Percentiles rank a stretch among this genome's conserved stretches.
Evolutionary conservation across 2,888 invertebrate species (phyloP).

Genomic region (Pseudanteris insignis): DNA sequence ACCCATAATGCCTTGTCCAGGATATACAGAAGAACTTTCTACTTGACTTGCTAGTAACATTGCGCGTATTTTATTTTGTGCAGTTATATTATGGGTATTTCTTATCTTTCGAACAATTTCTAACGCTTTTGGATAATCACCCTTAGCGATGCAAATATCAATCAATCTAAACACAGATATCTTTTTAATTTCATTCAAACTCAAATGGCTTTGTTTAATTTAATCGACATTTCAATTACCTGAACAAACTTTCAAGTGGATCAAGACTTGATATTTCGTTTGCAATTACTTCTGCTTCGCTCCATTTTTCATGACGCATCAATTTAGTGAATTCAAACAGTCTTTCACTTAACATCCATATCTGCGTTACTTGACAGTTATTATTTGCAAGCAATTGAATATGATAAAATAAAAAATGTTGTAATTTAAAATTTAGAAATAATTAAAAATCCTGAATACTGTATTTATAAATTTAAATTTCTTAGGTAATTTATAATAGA

Average conservation of each 20-base stretch:
- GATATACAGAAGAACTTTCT: slow-evolving; percentile 69
- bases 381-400: too few relatives aligned
- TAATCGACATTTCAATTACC: slow-evolving; percentile 52
- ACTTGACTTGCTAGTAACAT: slow-evolving; percentile 77
- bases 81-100: slow-evolving; percentile 48
- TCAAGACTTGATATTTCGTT: slow-evolving; percentile 67
- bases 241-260: slow-evolving; percentile 67
- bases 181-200: not conserved
- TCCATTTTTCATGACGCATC: slow-evolving; percentile 67
- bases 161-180: slow-evolving; percentile 52
- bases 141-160: slow-evolving; percentile 64
- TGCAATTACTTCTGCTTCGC: slow-evolving; percentile 68
- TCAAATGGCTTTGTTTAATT: not conserved
- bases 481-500: too few relatives aligned
- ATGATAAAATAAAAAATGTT: not conserved
- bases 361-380: too few relatives aligned
- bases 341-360: slow-evolving; percentile 77
- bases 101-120: slow-evolving; percentile 53
- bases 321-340: slow-evolving; percentile 68
- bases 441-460: too few relatives aligned
- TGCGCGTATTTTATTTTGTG: slow-evolving; percentile 70
- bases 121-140: slow-evolving; percentile 61
- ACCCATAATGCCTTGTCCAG: slow-evolving; percentile 70
- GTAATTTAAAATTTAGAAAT: not conserved
- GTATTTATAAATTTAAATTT: too few relatives aligned